These are phyloP conservation scores for Agonum fuliginosum DNA, from an alignment of 2,888 invertebrate genomes.

Conservation along the genomic window DNA sequence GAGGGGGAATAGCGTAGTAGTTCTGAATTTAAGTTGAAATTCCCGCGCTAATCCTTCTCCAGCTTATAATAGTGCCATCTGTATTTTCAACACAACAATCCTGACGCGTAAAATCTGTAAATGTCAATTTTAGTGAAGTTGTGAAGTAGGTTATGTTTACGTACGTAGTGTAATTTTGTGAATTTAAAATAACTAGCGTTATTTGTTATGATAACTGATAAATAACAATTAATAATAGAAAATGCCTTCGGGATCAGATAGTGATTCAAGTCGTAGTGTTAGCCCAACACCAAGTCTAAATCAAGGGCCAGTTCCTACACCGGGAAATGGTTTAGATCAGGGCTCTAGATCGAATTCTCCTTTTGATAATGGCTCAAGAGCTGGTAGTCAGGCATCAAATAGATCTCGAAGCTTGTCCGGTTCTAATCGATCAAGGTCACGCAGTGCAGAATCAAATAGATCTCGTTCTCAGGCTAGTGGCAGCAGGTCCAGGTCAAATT, in stretches of 20 bases:
- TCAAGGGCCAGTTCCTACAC: constrained; percentile 71
- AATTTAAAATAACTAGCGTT: neutral
- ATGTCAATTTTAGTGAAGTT: neutral
- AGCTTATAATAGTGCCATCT: too few relatives aligned
- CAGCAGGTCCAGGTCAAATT: constrained; percentile 59
- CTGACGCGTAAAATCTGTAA: too few relatives aligned
- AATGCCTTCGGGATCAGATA: constrained; percentile 72
- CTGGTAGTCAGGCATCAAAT: constrained; percentile 58
- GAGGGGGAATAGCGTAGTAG: too few relatives aligned
- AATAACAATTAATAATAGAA: neutral
- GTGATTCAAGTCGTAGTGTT: constrained; percentile 72
- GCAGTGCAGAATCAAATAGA: constrained; percentile 56
- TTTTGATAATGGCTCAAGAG: constrained; percentile 47
- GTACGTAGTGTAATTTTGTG: neutral
- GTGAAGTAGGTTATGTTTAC: constrained; percentile 33
- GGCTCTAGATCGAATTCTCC: constrained; percentile 66
- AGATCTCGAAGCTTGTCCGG: constrained; percentile 61
- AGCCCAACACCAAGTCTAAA: constrained; percentile 71
- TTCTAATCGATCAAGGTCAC: constrained; percentile 61
- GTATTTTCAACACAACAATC: too few relatives aligned
- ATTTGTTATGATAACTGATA: neutral
- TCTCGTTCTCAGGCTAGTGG: constrained; percentile 46
- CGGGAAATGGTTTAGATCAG: constrained; percentile 69
- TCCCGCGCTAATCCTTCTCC: too few relatives aligned
- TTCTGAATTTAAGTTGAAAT: too few relatives aligned